Conservation (phyloP, 1,140 invertebrate species). For the Calephelis virginiensis region DNA sequence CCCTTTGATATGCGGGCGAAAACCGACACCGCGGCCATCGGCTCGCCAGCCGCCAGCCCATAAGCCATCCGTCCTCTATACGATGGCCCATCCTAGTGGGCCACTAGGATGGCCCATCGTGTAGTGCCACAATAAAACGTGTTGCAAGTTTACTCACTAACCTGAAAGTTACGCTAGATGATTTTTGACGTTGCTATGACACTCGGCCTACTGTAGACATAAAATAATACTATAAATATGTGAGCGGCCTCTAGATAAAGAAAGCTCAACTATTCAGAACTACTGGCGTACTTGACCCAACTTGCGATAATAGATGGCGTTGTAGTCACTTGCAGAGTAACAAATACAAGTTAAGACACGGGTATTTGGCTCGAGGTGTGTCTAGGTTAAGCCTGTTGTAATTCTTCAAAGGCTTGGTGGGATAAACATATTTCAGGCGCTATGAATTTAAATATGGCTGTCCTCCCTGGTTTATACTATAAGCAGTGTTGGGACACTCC, state of each 20-base stretch:
- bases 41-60: too few species aligned
- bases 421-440: slow-evolving; percentile 3
- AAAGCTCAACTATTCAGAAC: neutral
- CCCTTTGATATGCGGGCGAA: too few species aligned
- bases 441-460: slow-evolving; percentile 3
- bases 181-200: too few species aligned
- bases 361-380: slow-evolving; percentile 28
- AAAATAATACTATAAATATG: neutral
- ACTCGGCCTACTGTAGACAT: too few species aligned
- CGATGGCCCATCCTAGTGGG: too few species aligned
- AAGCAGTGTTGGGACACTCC: neutral
- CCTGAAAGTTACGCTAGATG: too few species aligned
- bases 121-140: too few species aligned
- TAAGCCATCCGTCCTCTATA: too few species aligned
- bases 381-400: slow-evolving; percentile 29
- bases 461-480: neutral
- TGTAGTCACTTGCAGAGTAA: slow-evolving; percentile 34
- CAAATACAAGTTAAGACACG: slow-evolving; percentile 29
- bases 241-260: neutral
- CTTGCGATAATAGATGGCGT: slow-evolving; percentile 39
- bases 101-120: too few species aligned
- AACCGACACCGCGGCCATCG: too few species aligned
- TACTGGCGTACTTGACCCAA: slow-evolving; percentile 27
- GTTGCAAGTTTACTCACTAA: too few species aligned
- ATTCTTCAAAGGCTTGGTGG: slow-evolving; percentile 24